Evolutionary conservation across 2,888 invertebrate species (phyloP).

Genomic region (Pilophorus perplexus): DNA sequence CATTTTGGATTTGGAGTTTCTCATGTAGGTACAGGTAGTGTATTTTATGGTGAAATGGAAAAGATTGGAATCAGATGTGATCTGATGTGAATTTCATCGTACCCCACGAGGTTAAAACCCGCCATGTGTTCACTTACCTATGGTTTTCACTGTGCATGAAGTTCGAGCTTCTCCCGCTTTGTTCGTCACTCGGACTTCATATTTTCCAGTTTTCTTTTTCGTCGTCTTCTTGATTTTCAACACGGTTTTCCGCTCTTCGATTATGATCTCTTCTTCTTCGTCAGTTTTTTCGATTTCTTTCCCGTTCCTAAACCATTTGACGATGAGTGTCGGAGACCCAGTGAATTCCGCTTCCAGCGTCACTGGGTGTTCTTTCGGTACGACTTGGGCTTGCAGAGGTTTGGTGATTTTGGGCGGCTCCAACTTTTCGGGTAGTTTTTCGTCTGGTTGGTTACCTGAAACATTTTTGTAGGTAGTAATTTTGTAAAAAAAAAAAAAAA

Average conservation of each 20-base stretch:
- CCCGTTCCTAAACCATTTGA: constrained; percentile 84
- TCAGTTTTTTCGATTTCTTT: constrained; percentile 70
- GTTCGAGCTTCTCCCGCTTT: constrained; percentile 74
- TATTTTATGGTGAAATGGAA: too few relatives aligned
- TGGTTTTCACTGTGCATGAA: constrained; percentile 77
- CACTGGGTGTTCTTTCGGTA: constrained; percentile 67
- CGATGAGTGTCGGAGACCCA: constrained; percentile 67
- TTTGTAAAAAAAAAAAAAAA: background rate
- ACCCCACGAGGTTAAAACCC: too few relatives aligned
- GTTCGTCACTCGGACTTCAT: constrained; percentile 80
- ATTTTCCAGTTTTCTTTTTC: constrained; percentile 79
- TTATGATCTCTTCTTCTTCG: constrained; percentile 61
- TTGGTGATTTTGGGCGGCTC: constrained; percentile 72
- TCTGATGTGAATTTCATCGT: too few relatives aligned
- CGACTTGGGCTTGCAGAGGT: constrained; percentile 72
- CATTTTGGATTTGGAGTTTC: too few relatives aligned
- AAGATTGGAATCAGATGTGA: too few relatives aligned
- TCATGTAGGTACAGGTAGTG: too few relatives aligned
- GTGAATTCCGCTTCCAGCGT: constrained; percentile 69
- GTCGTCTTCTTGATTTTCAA: constrained; percentile 66
- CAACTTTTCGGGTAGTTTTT: constrained; percentile 57
- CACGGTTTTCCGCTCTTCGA: constrained; percentile 64
- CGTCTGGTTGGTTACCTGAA: constrained; percentile 49
- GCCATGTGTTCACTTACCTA: too few relatives aligned
- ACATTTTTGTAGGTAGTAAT: background rate